Evolutionary conservation across 2,888 invertebrate genomes (phyloP), one percentile per base, ranked within the genome.

Genomic region (Aspidapion aeneum): DNA sequence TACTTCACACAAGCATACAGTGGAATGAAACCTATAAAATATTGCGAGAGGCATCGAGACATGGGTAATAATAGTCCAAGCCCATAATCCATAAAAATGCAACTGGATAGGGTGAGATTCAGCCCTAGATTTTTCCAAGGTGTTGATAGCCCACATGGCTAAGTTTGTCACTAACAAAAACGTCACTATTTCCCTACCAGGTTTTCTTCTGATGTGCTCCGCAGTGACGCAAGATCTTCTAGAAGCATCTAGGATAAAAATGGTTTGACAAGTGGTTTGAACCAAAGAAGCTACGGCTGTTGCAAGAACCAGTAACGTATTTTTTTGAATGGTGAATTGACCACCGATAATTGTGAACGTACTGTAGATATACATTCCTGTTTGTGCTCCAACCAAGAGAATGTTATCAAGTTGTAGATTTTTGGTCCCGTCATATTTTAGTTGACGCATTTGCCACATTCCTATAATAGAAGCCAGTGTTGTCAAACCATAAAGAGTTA

Each of bases 11-110:
- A 96, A 84, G 78, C 95, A 95, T 71, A 95, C 94, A 0, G 94
- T 93, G 1, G 94, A 94, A 79, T 95, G 94, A 76, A 95, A 95
- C 52, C 95, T 83, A 79, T 93, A 95, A 81, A 94, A 94, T 71
- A 94, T 94, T 0, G 92, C 92, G 56, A 95, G 81, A 0, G 94
- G 94, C 88, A 93, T 93, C 0, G 93, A 91, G 0, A 94, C 89
- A 75, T 94, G 93, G 0, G 92, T 93, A 71, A 95, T 93, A 70
- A 94, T 91, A 0, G 93, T 93, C 94, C 94, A 95, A 1, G 91
- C 91, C 93, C 93, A 93, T 1, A 90, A 85, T 0, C 93, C 93
- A 75, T 90, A 94, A 79, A 94, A 93, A 58, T 87, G 80, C 16
- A 93, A 81, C 75, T 94, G 94, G 16, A 91, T 88, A 7, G 92